These are phyloP conservation scores for Podarcis siculus DNA, from an alignment of 2,797 vertebrate genomes.

Conservation along the genomic window DNA sequence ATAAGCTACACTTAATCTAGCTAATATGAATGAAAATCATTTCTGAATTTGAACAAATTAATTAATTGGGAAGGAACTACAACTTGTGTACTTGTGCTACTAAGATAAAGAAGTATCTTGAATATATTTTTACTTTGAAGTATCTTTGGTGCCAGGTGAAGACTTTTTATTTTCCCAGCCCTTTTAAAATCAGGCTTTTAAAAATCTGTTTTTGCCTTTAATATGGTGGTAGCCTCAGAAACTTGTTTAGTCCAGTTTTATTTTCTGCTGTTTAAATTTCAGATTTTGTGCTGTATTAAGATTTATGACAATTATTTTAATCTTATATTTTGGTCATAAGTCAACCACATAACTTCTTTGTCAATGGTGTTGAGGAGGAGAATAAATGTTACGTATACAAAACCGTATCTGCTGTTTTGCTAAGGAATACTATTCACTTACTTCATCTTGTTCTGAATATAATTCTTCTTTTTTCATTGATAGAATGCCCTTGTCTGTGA, in stretches of 20 bases:
- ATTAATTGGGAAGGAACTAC: neutral
- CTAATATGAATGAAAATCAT: neutral
- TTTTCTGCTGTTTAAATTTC: neutral
- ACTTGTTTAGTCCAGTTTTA: neutral
- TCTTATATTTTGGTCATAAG: neutral
- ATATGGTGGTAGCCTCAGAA: neutral
- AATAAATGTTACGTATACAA: neutral
- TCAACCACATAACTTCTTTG: neutral
- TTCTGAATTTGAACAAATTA: neutral
- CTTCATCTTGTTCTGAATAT: constrained; percentile 53
- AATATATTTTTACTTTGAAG: neutral
- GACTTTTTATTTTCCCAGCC: neutral
- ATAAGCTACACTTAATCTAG: neutral
- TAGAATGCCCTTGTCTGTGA: constrained; percentile 64
- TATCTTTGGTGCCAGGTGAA: neutral
- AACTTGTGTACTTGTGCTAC: neutral
- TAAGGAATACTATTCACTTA: constrained; percentile 47
- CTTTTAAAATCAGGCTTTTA: neutral
- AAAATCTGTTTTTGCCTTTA: neutral
- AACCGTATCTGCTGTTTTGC: neutral
- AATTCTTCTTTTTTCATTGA: constrained; percentile 55
- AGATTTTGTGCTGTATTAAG: neutral
- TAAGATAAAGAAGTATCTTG: neutral
- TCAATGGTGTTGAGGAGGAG: no score
- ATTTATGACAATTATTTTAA: neutral